Percentiles rank a stretch among this genome's conserved stretches.
phyloP scores from a whole-genome alignment of 2,113 vertebrate species.

The Pontoporia blainvillei region DNA sequence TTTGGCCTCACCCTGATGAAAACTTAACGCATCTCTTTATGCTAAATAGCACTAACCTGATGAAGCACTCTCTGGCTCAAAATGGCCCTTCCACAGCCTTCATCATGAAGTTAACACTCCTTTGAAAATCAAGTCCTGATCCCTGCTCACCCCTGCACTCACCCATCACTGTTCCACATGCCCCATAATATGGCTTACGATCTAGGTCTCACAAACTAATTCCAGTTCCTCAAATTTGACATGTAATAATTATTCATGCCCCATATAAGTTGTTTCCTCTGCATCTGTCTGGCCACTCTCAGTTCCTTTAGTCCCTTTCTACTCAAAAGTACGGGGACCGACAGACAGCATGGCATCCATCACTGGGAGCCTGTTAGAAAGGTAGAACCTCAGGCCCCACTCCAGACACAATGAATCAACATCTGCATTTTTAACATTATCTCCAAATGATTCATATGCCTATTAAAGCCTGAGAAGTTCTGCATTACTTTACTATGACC shows the following conservation, averaged over 20 bases:
- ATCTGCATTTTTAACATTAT: constrained; percentile 25
- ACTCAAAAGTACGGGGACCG: neutral
- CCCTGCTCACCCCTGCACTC: neutral
- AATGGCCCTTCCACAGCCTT: neutral
- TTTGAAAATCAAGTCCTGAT: neutral
- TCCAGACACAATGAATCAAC: neutral
- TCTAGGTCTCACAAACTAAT: neutral
- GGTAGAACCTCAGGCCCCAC: neutral
- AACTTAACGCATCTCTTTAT: constrained; percentile 1
- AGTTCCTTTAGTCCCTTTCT: neutral
- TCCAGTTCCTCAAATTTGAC: neutral
- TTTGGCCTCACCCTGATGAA: neutral
- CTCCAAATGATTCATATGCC: neutral
- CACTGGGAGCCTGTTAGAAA: neutral
- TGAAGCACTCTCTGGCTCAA: neutral
- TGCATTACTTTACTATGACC: neutral
- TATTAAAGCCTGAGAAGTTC: neutral
- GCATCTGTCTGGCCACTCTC: neutral
- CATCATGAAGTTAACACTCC: neutral
- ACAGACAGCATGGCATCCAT: neutral
- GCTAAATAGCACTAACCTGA: neutral
- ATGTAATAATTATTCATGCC: neutral
- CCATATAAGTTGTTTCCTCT: neutral
- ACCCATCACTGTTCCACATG: neutral
- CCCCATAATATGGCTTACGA: neutral